A percentile compares a stretch with the other conserved stretches of the same genome.
These are phyloP conservation scores for Eurystomus glaucurus DNA, from an alignment of 2,797 vertebrate species.

Conservation along the genomic window DNA sequence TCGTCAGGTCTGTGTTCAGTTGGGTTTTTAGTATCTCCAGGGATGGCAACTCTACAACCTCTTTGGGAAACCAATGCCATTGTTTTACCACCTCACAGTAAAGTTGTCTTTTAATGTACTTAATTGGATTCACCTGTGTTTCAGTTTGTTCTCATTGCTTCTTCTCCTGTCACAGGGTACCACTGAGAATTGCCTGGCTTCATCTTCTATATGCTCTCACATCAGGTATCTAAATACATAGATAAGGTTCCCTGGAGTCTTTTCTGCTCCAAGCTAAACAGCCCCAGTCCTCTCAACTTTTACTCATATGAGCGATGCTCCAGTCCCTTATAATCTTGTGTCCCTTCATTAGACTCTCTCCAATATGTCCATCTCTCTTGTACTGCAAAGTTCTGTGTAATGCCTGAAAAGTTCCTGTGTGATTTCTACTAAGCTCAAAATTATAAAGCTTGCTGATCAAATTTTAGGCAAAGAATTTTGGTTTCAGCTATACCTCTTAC, in stretches of 20 bases:
- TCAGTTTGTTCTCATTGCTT: neutral
- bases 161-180: neutral
- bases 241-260: neutral
- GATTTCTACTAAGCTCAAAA: neutral
- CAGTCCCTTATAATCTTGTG: rapidly evolving
- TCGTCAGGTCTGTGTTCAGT: neutral
- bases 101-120: neutral
- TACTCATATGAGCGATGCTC: rapidly evolving
- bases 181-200: neutral
- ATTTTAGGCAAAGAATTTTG: neutral
- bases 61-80: neutral
- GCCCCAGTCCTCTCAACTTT: neutral
- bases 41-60: too few species aligned
- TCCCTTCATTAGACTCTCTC: neutral
- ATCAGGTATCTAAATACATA: neutral
- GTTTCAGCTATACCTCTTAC: neutral
- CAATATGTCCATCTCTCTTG: neutral
- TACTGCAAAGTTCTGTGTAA: neutral
- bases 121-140: neutral
- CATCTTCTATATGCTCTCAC: neutral
- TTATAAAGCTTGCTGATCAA: neutral
- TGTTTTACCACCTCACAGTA: neutral
- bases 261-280: neutral
- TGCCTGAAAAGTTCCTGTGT: neutral
- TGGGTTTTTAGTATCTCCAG: too few species aligned